Base-by-base conservation (phyloP, 37 sponge, comb jelly and placozoan species). In the Bolinopsis microptera region DNA sequence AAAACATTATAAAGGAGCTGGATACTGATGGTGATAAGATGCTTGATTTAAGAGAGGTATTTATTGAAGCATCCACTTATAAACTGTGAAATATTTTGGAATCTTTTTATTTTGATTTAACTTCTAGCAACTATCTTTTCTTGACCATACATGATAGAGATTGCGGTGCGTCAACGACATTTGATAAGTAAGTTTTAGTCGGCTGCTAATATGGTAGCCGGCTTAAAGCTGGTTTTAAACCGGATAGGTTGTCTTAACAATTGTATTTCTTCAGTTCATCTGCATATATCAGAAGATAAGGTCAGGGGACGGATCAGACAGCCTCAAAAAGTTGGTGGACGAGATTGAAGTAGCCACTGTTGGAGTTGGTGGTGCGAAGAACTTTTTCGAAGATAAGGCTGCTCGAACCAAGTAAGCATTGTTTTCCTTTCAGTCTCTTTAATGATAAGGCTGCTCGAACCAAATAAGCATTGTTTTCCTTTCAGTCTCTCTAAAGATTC, bases 331-430 rank as follows among this genome's bases (percentile, higher is more conserved):
- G 90, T 13, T 86, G 61, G 90, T 86, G 30, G 61, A 86, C 26
- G 36, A 86, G 90, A 34, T 86, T 16, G 90, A 86, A 25, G 90
- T 86, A 3, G 48, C 61, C 3, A 40, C 34, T 13, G 61, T 86
- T 16, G 90, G 90, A 37, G 90, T 86, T 21, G 90, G 90, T 24
- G 90, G 48, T 1, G 90, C 90, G 1, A 86, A 86, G 36, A 38
- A 86, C 90, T 86, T 86, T 48, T 86, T 86, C 61, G 90, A 86
- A 25, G 90, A 86, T 27, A 86, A 86, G 30, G 90, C 90, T 39
- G 90, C 90, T 2, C 24, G 90, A 30, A 86, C 90, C 2, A 38
- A 36, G 90, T 86, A 23, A 86, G 90, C 5, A 48, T 13, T 48
- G 13, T 13, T 48, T 48, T 48, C n/a, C n/a, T n/a, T n/a, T n/a